These are phyloP conservation scores for Philypnodon macrostomus DNA, from an alignment of 2,797 vertebrate genomes.

Conservation along the genomic window DNA sequence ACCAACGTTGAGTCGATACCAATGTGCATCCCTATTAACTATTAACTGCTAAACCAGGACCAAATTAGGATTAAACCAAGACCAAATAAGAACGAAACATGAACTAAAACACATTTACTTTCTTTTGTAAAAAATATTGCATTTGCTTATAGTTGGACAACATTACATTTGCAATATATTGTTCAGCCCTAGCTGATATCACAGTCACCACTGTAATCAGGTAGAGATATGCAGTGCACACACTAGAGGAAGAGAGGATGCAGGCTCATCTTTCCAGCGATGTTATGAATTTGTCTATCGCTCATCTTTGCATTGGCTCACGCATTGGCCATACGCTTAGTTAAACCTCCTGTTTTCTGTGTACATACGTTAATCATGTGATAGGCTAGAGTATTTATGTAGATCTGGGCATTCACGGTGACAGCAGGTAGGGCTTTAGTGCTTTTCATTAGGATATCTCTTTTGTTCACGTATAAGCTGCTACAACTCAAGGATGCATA, in stretches of 20 bases:
- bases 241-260: slow-evolving; percentile 8
- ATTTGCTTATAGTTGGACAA: too few species aligned
- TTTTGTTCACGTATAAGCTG: slow-evolving; percentile 1
- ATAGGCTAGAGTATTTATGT: slow-evolving; percentile 1
- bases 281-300: slow-evolving; percentile 37
- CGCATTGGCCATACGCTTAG: slow-evolving; percentile 25
- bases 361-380: slow-evolving; percentile 21
- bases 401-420: not conserved
- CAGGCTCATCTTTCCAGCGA: slow-evolving; percentile 25
- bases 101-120: too few species aligned
- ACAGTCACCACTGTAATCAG: slow-evolving; percentile 48
- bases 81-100: too few species aligned
- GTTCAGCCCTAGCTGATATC: too few species aligned
- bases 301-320: slow-evolving; percentile 37
- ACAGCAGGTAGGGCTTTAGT: slow-evolving; percentile 4
- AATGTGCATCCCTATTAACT: too few species aligned
- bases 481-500: slow-evolving; percentile 8
- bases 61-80: too few species aligned
- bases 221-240: slow-evolving; percentile 38
- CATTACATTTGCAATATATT: too few species aligned
- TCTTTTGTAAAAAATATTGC: too few species aligned
- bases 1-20: too few species aligned
- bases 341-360: slow-evolving; percentile 12
- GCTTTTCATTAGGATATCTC: slow-evolving; percentile 16
- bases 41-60: too few species aligned